Evolutionary conservation across 2,888 invertebrate genomes (phyloP).

Genomic region (Craniophora ligustri): DNA sequence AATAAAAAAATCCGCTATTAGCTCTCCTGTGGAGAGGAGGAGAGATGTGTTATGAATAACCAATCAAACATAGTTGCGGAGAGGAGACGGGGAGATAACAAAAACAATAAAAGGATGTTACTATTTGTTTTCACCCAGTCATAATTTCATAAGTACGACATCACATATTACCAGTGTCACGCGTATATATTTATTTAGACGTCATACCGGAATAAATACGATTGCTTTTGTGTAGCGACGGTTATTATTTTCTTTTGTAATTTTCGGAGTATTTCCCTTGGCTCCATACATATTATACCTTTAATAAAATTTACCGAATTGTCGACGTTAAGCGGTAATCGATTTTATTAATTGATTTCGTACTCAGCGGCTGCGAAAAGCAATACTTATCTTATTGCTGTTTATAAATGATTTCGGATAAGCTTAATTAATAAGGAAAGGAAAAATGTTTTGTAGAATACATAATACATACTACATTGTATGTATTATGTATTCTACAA

Average conservation of each 20-base stretch:
- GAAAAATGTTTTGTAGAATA: too few species aligned
- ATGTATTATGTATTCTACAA: too few species aligned
- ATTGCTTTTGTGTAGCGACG: slow-evolving; percentile 62
- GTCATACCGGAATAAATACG: slow-evolving; percentile 76
- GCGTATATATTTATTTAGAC: slow-evolving; percentile 70
- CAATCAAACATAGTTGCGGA: too few species aligned
- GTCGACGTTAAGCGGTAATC: slow-evolving; percentile 46
- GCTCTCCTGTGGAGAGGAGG: too few species aligned
- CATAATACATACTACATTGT: too few species aligned
- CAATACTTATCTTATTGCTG: slow-evolving; percentile 31
- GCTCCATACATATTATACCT: slow-evolving; percentile 43
- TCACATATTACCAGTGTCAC: slow-evolving; percentile 14
- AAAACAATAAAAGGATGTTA: not conserved
- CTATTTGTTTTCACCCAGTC: slow-evolving; percentile 6
- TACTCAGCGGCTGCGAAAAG: slow-evolving; percentile 17
- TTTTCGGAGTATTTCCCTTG: slow-evolving; percentile 60
- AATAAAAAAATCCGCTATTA: too few species aligned
- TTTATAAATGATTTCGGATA: slow-evolving; percentile 38
- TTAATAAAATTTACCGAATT: slow-evolving; percentile 50
- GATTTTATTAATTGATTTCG: slow-evolving; percentile 53
- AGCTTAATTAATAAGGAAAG: slow-evolving; percentile 34
- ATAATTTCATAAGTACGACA: not conserved
- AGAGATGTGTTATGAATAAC: too few species aligned
- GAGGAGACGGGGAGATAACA: too few species aligned
- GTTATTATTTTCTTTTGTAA: slow-evolving; percentile 74